phyloP scores from a whole-genome alignment of 2,113 vertebrate genomes.

The Pachyramphus minor region DNA sequence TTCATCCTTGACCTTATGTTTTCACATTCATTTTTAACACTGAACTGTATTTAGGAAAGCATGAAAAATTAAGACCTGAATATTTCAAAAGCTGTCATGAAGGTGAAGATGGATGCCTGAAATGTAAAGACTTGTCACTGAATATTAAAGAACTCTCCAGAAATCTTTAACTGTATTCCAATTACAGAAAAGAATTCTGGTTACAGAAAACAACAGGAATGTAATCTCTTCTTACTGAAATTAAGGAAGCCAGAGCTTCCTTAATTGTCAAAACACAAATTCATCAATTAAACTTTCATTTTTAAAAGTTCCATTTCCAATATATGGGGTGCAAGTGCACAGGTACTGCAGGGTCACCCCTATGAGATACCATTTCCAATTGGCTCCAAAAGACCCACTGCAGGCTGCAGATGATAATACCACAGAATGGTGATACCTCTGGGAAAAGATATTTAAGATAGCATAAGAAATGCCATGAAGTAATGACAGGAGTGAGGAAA shows the following conservation, averaged over 20 bases:
- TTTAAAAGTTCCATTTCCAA: not conserved
- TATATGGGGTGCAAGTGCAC: fast-evolving
- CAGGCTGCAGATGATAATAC: not conserved
- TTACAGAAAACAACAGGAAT: not conserved
- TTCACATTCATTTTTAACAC: not conserved
- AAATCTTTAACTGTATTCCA: not conserved
- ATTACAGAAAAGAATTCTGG: too few relatives aligned
- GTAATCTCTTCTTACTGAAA: not conserved
- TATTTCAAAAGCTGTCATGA: not conserved
- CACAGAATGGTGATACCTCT: too few relatives aligned
- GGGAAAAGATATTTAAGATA: not conserved
- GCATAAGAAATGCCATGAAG: not conserved
- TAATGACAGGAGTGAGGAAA: not conserved
- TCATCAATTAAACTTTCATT: not conserved
- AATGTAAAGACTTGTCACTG: not conserved
- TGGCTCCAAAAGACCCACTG: fast-evolving
- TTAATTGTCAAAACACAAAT: not conserved
- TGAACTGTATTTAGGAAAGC: not conserved
- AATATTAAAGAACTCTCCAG: not conserved
- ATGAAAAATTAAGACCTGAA: not conserved
- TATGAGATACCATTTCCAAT: fast-evolving
- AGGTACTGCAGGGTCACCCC: not conserved
- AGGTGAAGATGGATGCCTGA: not conserved
- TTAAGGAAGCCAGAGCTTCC: not conserved
- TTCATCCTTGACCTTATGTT: not conserved